Conservation (phyloP, 2,113 vertebrate species). For the Brevimyrus niger region DNA sequence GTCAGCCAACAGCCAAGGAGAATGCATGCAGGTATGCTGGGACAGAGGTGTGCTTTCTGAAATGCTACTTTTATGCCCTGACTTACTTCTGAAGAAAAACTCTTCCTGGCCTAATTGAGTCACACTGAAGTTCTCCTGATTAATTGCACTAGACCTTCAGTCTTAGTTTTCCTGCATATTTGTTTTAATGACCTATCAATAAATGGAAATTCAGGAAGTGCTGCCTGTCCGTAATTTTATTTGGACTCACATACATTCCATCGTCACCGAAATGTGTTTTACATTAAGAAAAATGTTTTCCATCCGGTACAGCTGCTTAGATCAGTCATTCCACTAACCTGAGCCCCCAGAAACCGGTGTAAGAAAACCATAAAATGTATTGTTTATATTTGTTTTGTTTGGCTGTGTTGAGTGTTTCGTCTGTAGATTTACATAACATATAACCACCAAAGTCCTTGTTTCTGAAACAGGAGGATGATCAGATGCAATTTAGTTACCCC, state of each 20-base stretch:
- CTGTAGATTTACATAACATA: neutral
- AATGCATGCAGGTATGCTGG: neutral
- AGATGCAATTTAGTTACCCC: neutral
- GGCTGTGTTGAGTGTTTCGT: neutral
- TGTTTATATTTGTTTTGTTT: neutral
- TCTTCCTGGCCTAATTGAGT: neutral
- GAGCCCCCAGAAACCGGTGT: neutral
- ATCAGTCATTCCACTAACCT: neutral
- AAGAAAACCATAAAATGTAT: neutral
- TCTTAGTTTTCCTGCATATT: slow-evolving; percentile 35
- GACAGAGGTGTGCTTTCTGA: neutral
- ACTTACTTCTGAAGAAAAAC: neutral
- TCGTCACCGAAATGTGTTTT: neutral
- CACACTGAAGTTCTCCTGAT: neutral
- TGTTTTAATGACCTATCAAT: slow-evolving; percentile 45
- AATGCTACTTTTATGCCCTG: neutral
- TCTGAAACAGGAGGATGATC: neutral
- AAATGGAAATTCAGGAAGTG: slow-evolving; percentile 25
- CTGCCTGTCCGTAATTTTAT: neutral
- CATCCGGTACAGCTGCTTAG: neutral
- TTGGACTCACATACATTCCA: neutral
- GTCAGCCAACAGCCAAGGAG: neutral
- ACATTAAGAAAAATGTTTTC: neutral
- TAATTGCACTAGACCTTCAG: slow-evolving; percentile 36
- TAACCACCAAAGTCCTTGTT: neutral